Percentiles rank a stretch among this genome's conserved stretches.
Evolutionary conservation across 2,113 vertebrate genomes (phyloP).

Genomic region (Aptenodytes patagonicus): DNA sequence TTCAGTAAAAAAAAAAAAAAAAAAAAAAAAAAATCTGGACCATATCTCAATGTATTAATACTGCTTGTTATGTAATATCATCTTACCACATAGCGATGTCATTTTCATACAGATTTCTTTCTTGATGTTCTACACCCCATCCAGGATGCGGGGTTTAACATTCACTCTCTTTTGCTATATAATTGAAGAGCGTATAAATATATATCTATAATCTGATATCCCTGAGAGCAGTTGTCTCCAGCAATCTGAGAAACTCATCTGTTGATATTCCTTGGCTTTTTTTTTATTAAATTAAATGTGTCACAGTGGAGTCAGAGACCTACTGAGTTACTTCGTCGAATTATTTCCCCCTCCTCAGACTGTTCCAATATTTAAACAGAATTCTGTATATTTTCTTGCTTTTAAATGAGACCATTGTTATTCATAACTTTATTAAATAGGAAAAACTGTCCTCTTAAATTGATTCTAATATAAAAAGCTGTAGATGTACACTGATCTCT

Average conservation of each 20-base stretch:
- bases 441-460: neutral
- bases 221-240: neutral
- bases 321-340: neutral
- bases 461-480: neutral
- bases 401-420: neutral
- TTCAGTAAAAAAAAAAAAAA: neutral
- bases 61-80: neutral
- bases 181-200: neutral
- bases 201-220: neutral
- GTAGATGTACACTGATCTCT: neutral
- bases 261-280: neutral
- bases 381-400: neutral
- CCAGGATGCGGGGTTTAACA: neutral
- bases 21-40: neutral
- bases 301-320: neutral
- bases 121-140: neutral
- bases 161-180: neutral
- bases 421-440: neutral
- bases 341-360: neutral
- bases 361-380: neutral
- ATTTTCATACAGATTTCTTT: neutral
- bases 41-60: neutral
- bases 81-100: neutral
- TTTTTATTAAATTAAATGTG: neutral
- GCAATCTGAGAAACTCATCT: neutral